Conservation (phyloP, 1,140 invertebrate species). For the Globodera ellingtonae region DNA sequence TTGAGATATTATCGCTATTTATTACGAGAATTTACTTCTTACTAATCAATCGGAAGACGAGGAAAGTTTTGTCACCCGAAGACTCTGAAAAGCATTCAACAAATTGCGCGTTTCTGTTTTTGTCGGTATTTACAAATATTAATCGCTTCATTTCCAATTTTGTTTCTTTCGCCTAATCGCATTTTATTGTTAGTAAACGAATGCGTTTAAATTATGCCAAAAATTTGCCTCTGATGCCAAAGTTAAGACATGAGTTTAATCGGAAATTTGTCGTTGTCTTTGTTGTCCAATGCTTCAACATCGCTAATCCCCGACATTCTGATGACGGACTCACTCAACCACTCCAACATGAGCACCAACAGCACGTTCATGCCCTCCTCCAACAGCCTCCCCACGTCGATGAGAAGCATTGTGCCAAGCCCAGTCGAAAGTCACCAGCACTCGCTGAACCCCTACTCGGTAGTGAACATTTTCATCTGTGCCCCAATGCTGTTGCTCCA, state of each 20-base stretch:
- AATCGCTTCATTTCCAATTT: too few species aligned
- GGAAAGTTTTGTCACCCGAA: too few species aligned
- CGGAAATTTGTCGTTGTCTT: not conserved
- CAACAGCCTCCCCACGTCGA: not conserved
- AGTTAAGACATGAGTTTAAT: not conserved
- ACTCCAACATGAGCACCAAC: not conserved
- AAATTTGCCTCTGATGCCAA: too few species aligned
- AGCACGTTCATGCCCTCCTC: not conserved
- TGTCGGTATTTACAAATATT: too few species aligned
- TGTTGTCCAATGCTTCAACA: not conserved
- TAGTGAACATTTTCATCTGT: conserved; percentile 1
- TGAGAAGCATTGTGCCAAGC: not conserved
- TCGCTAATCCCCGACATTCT: not conserved
- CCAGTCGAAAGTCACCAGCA: too few species aligned
- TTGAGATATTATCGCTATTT: too few species aligned
- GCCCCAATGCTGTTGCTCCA: conserved; percentile 2
- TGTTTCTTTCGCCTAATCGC: too few species aligned
- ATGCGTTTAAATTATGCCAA: not conserved
- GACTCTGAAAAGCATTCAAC: too few species aligned
- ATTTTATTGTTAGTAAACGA: not conserved
- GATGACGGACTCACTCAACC: too few species aligned
- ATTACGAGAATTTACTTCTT: too few species aligned
- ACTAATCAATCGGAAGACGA: too few species aligned
- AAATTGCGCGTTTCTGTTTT: too few species aligned
- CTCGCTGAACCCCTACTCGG: not conserved